A percentile compares a stretch with the other conserved stretches of the same genome.
phyloP scores from a whole-genome alignment of 2,113 vertebrate genomes.

The Calonectris borealis region DNA sequence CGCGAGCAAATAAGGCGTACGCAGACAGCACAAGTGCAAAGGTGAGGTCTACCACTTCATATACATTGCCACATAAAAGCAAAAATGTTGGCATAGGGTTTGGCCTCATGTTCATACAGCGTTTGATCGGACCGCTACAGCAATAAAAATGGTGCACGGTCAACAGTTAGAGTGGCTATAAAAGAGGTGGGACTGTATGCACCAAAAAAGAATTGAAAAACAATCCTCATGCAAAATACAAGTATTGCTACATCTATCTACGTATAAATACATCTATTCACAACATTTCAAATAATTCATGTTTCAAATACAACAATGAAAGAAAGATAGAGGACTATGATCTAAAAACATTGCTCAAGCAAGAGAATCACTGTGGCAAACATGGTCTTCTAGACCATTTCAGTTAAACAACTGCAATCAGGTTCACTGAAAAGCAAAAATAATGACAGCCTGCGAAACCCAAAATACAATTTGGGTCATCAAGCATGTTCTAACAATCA shows the following conservation, averaged over 20 bases:
- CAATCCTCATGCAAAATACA: rapidly evolving
- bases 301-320: neutral
- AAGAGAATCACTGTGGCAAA: neutral
- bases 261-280: neutral
- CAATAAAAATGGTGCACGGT: too few relatives aligned
- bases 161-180: rapidly evolving
- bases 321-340: neutral
- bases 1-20: rapidly evolving
- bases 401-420: neutral
- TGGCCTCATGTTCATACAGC: rapidly evolving
- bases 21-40: neutral
- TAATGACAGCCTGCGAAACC: neutral
- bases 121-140: rapidly evolving
- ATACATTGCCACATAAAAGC: neutral
- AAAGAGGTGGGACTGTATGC: rapidly evolving
- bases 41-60: neutral
- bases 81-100: rapidly evolving
- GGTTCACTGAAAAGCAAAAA: neutral
- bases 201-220: too few relatives aligned
- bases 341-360: neutral
- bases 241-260: neutral
- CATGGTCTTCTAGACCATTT: neutral
- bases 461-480: neutral
- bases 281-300: neutral
- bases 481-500: neutral